Base-by-base conservation (phyloP, 2,797 vertebrate species). In the Cuniculus paca region DNA sequence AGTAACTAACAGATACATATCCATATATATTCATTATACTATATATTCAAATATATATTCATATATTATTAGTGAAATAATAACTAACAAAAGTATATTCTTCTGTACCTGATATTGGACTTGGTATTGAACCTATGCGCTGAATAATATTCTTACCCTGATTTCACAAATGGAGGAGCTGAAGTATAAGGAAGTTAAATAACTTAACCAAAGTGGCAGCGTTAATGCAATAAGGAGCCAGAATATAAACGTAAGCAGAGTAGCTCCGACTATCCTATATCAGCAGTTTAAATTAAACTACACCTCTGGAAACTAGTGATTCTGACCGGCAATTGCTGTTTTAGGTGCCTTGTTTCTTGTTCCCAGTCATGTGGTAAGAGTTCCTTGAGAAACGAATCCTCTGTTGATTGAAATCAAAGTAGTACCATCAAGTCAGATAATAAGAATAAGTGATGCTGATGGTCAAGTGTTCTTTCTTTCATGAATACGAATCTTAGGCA, bases 111-210 rank as follows among this genome's bases (percentile, higher is more conserved):
- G 22, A 77, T 74, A 68, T 14, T 84, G 26, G 14, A 50, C 36
- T 88, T 90, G 61, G 6, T 79, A 79, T 58, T 39, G 48, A 36
- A 14, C 12, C 50, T 58, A 68, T 85, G 24, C 78, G 6, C 45
- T 91, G 24, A 78, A 2, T 70, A 56, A 31, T 82, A 84, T 65
- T 65, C 88, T 56, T 70, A 93, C 0, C 2, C 10, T 34, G n/a
- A 65, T 39, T 90, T 93, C 45, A 84, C 3, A 95, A 83, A 60
- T 39, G 26, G 87, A 45, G 52, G 91, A 86, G 93, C 10, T 72
- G 36, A 93, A 45, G 61, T 28, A 83, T 26, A 85, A 48, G 58
- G 8, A 89, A 90, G 20, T 84, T 74, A 88, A 90, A 74, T 81
- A 61, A 60, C 10, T 52, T 89, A 34, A 77, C 45, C 10, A 52